Conservation (phyloP, 1,140 invertebrate genomes). For the Mycetomoellerius zeteki region DNA sequence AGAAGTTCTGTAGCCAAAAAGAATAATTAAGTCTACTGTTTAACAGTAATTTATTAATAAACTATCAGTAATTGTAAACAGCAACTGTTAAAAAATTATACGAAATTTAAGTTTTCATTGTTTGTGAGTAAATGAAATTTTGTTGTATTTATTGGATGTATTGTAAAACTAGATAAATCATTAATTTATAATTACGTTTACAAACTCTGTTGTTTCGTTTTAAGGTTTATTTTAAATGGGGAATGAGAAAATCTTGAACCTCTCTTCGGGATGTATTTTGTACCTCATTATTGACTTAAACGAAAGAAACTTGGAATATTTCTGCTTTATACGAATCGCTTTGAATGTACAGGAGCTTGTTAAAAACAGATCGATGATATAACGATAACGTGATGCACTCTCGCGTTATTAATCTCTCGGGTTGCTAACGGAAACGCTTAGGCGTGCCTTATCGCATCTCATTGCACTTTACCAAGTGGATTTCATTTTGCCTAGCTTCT, state of each 20-base stretch:
- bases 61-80: not conserved
- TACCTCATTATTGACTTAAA: conserved; percentile 33
- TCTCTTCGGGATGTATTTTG: conserved; percentile 1
- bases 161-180: conserved; percentile 1
- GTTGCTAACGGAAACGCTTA: conserved; percentile 40
- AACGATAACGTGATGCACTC: conserved; percentile 43
- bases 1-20: too few relatives aligned
- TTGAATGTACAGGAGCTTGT: conserved; percentile 30
- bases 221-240: not conserved
- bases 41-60: not conserved
- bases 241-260: not conserved
- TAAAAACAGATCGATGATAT: conserved; percentile 49
- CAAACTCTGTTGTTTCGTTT: not conserved
- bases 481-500: conserved; percentile 28
- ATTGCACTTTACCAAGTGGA: conserved; percentile 11
- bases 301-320: conserved; percentile 8
- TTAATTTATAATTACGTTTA: conserved; percentile 27
- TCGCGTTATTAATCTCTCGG: conserved; percentile 48
- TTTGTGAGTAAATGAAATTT: not conserved
- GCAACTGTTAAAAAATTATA: conserved; percentile 5
- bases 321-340: not conserved
- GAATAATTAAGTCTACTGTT: too few relatives aligned
- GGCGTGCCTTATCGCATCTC: conserved; percentile 53
- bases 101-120: not conserved
- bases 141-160: not conserved